Evolutionary conservation across 2,888 invertebrate genomes (phyloP), one percentile per base, ranked within the genome.

Genomic region (Didymodactylos carnosus): DNA sequence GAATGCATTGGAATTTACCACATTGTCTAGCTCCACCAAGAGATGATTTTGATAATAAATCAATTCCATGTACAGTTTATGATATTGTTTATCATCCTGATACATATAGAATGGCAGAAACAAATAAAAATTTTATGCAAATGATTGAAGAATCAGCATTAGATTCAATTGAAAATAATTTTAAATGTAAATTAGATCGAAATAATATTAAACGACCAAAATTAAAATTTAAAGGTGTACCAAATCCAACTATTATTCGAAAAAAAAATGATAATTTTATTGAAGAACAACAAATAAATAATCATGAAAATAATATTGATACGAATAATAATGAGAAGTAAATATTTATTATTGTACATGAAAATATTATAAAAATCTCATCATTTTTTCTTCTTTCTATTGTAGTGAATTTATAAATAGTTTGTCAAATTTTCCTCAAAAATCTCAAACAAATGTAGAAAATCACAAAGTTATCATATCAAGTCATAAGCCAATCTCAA

Each of bases 21-120:
- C 90, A 92, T 83, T 88, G 90, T 1, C 86, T 77, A 76, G 87
- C 90, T 76, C 91, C 90, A n/a, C 89, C 91, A 0, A 87, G 91
- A 71, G 89, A 91, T 78, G 93, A 94, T 84, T 79, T 87, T 70
- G 91, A 92, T 83, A 88, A 89, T 77, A 88, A 88, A 78, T 87
- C 87, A 73, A 84, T 87, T 53, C 86, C 86, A 23, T 93, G 92
- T 83, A 84, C 88, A 76, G 91, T 94, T 19, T 92, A 88, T 82
- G 94, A 94, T 85, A 91, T 92, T 46, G 88, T 94, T 77, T 93
- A 92, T 80, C 91, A 94, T 82, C 89, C 92, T 8, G 90, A 92
- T 80, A 90, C 92, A 6, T 84, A 92, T 77, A 87, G 89, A 79
- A 87, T 93, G 85, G 89, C 90, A 1, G 86, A 87, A 77, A 88